phyloP scores from a whole-genome alignment of 2,797 vertebrate genomes.

The Macroramphosus scolopax region DNA sequence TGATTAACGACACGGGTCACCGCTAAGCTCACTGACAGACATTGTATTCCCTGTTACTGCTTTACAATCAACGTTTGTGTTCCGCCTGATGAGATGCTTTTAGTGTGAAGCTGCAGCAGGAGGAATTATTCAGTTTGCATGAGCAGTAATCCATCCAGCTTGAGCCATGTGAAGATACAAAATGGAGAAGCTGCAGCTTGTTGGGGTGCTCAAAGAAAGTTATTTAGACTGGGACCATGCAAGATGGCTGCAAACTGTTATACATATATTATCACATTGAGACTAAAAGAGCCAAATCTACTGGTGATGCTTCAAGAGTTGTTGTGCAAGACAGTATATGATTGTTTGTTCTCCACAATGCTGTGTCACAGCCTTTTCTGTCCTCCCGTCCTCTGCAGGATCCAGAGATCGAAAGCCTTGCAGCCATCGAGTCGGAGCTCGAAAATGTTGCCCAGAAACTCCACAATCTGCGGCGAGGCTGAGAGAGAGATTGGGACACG shows the following conservation, averaged over 20 bases:
- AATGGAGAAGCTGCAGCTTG: constrained; percentile 4
- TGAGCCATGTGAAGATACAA: too few species aligned
- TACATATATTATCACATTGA: constrained; percentile 3
- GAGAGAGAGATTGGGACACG: constrained; percentile 33
- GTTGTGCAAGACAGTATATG: not conserved
- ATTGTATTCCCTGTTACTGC: too few species aligned
- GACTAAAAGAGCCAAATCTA: not conserved
- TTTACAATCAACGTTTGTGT: too few species aligned
- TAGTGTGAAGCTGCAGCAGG: too few species aligned
- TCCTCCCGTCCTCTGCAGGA: constrained; percentile 63
- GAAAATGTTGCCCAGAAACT: constrained; percentile 90
- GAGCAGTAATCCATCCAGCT: too few species aligned
- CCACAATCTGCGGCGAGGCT: constrained; percentile 82
- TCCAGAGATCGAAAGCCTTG: constrained; percentile 89
- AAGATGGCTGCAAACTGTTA: constrained; percentile 5
- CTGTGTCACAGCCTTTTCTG: too few species aligned
- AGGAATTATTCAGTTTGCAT: too few species aligned
- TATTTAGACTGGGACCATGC: not conserved
- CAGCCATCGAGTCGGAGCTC: constrained; percentile 91
- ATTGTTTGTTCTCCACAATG: constrained; percentile 18
- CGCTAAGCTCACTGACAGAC: too few species aligned
- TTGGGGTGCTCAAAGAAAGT: constrained; percentile 1
- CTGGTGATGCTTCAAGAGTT: too few species aligned
- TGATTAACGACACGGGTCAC: too few species aligned
- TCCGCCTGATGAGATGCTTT: too few species aligned